Evolutionary conservation across 2,797 vertebrate genomes (phyloP).

Genomic region (Atherinosoma microstoma): DNA sequence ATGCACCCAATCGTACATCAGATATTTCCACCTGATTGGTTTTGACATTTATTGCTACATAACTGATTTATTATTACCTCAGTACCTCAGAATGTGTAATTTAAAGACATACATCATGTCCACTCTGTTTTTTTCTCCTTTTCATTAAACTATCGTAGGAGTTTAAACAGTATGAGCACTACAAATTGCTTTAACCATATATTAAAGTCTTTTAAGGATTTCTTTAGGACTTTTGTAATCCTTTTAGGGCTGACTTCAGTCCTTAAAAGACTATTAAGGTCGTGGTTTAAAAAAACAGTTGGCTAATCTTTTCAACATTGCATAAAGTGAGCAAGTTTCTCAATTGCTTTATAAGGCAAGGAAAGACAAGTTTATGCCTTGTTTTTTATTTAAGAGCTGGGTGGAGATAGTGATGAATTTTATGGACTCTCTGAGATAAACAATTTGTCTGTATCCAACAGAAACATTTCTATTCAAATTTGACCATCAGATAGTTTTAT

Average conservation of each 20-base stretch:
- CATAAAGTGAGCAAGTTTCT: conserved; percentile 26
- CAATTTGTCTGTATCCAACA: conserved; percentile 22
- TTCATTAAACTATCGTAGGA: background rate
- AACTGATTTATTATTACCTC: conserved; percentile 33
- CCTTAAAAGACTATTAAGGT: conserved; percentile 40
- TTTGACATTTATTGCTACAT: conserved; percentile 32
- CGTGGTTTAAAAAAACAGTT: conserved; percentile 29
- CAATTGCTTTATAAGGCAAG: conserved; percentile 38
- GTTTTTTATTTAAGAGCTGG: conserved; percentile 25
- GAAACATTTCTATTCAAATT: conserved; percentile 14
- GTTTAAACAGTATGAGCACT: background rate
- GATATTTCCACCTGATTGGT: conserved; percentile 34
- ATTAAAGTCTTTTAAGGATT: conserved; percentile 12
- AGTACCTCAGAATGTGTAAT: background rate
- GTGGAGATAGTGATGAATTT: conserved; percentile 21
- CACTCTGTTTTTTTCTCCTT: background rate
- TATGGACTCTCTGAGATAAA: conserved; percentile 32
- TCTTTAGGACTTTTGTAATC: conserved; percentile 4
- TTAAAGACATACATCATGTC: background rate
- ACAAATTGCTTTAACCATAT: background rate
- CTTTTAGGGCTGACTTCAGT: conserved; percentile 5
- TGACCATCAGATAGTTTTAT: conserved; percentile 6
- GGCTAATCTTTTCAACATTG: conserved; percentile 2
- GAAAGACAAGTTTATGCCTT: conserved; percentile 13
- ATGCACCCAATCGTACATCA: conserved; percentile 24